Percentiles rank a stretch among this genome's conserved stretches.
phyloP scores from a whole-genome alignment of 2,113 vertebrate genomes.

The Brienomyrus longianalis region DNA sequence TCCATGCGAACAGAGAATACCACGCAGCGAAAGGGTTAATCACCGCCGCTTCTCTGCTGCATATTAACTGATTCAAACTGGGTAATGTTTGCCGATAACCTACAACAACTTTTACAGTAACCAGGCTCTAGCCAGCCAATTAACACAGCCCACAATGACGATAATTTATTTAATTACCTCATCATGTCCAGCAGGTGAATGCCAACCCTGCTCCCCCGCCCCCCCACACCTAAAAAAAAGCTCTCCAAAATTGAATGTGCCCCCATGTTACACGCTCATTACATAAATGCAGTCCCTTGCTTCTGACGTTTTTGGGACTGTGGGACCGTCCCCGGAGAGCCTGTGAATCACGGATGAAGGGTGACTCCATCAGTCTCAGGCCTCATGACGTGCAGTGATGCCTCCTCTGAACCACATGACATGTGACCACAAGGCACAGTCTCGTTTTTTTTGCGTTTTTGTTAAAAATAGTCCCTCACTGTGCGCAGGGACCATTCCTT shows the following conservation, averaged over 20 bases:
- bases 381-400: neutral
- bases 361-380: neutral
- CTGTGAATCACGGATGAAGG: neutral
- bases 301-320: neutral
- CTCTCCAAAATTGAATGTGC: neutral
- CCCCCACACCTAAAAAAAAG: neutral
- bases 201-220: neutral
- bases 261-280: neutral
- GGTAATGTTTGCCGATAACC: neutral
- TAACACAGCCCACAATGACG: neutral
- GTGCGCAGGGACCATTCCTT: neutral
- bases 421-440: neutral
- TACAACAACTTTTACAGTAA: neutral
- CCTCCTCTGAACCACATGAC: neutral
- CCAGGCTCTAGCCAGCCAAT: neutral
- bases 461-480: neutral
- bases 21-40: neutral
- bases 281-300: neutral
- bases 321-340: neutral
- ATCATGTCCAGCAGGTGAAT: neutral
- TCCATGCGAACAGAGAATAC: neutral
- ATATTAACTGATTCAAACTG: neutral
- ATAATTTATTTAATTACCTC: neutral
- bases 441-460: neutral
- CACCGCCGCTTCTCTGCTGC: neutral